Base-by-base conservation (phyloP, 2,888 invertebrate species). In the Dilophus febrilis region DNA sequence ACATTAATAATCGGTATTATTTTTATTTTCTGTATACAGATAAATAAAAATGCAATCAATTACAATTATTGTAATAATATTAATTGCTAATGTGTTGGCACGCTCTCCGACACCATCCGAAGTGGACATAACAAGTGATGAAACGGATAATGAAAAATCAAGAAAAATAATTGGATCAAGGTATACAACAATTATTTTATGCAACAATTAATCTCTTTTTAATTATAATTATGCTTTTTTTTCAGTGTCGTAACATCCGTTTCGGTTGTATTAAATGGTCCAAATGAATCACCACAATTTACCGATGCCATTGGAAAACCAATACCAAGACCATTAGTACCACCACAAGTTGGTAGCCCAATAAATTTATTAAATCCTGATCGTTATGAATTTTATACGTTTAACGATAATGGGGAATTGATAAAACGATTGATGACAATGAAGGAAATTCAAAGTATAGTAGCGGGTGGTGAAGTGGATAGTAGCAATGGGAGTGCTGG, bases 311-410 rank as follows among this genome's bases (percentile, higher is more conserved):
- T 77, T 3, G 78, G 78, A 1, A 74, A 74, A 49, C 73, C 74
- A 18, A 59, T 76, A 37, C 69, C 71, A n/a, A 75, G 71, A 51
- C 78, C 75, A 35, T 66, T 68, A 44, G 60, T 60, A 34, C 73
- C 71, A 33, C 64, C 74, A 6, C 71, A 76, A 45, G 69, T 79
- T 3, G 78, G 78, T n/a, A 85, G 84, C 44, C 86, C 86, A 1
- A 82, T 81, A 1, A 75, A 77, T 50, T 65, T 87, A 1, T 61
- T 86, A 6, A 78, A 79, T 47, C 87, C 86, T 2, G 86, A 86
- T 54, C 70, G 79, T 53, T 86, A 86, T 57, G 85, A 86, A 54
- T 87, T 86, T 58, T 86, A 84, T 55, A 85, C 86, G 0, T 83
- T 86, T 51, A 81, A 86, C 52, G 82, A 84, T 51, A 75, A 77